phyloP scores from a whole-genome alignment of 2,888 invertebrate species.

The Neocrepidodera transversa region DNA sequence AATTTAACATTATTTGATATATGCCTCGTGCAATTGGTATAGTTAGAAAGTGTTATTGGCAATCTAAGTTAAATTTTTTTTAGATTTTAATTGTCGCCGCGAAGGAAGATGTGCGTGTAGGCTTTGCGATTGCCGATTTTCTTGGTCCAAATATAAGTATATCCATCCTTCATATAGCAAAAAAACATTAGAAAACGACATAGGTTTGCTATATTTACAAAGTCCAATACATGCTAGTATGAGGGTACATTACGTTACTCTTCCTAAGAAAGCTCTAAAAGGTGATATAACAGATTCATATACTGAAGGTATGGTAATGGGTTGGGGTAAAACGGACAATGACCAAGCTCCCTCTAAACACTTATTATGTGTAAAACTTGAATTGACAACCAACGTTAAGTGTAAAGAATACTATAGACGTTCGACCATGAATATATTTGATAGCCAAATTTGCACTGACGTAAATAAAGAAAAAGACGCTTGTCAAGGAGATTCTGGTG shows the following conservation, averaged over 20 bases:
- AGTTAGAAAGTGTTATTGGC: no score
- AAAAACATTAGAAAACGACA: neutral
- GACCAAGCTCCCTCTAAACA: neutral
- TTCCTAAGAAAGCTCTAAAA: neutral
- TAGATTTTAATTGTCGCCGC: no score
- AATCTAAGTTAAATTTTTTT: no score
- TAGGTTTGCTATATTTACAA: neutral
- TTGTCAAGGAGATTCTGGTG: slow-evolving; percentile 31
- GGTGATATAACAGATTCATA: neutral
- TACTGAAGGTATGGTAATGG: neutral
- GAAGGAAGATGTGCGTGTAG: no score
- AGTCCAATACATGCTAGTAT: neutral
- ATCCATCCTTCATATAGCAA: neutral
- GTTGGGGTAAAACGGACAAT: neutral
- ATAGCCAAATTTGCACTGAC: neutral
- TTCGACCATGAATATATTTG: no score
- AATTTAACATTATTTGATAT: no score
- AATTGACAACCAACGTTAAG: neutral
- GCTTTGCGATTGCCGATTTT: no score
- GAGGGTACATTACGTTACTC: neutral
- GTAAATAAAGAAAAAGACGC: slow-evolving; percentile 19
- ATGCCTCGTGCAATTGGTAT: no score
- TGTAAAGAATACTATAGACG: no score
- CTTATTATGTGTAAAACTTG: neutral
- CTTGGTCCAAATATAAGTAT: neutral